Percentiles rank a stretch among this genome's conserved stretches.
These are phyloP conservation scores for Parazoanthus swiftii DNA, from an alignment of 92 coral and sea anemone genomes.

Conservation along the genomic window DNA sequence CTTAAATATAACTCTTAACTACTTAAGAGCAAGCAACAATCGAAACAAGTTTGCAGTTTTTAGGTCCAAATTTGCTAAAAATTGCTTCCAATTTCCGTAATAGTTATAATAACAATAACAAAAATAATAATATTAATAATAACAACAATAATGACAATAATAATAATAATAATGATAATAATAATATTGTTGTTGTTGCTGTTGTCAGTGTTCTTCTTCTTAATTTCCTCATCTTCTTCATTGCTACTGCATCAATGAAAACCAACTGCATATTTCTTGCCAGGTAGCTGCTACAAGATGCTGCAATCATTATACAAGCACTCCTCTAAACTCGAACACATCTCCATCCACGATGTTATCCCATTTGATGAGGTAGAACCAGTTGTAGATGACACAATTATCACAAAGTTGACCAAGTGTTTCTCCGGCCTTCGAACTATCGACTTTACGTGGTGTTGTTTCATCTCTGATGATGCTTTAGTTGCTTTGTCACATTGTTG, in stretches of 20 bases:
- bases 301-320: slow-evolving; percentile 42
- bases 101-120: too few species aligned
- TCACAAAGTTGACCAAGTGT: slow-evolving; percentile 60
- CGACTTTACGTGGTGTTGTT: slow-evolving; percentile 86
- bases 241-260: background rate
- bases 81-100: too few species aligned
- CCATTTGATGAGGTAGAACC: slow-evolving; percentile 75
- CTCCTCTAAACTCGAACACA: slow-evolving; percentile 48
- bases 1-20: too few species aligned
- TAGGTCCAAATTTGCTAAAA: too few species aligned
- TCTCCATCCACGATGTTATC: slow-evolving; percentile 75
- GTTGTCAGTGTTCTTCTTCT: background rate
- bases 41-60: too few species aligned
- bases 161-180: too few species aligned
- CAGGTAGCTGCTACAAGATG: slow-evolving; percentile 60
- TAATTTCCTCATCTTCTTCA: background rate
- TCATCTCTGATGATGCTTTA: slow-evolving; percentile 77
- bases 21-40: too few species aligned
- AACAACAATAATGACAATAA: too few species aligned
- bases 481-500: slow-evolving; percentile 64
- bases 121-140: too few species aligned
- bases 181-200: too few species aligned
- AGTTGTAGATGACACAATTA: slow-evolving; percentile 64
- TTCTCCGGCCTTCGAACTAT: slow-evolving; percentile 65
- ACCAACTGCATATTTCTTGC: background rate